Base-by-base conservation (phyloP, 2,888 invertebrate genomes). In the Drosophila kambysellisi region DNA sequence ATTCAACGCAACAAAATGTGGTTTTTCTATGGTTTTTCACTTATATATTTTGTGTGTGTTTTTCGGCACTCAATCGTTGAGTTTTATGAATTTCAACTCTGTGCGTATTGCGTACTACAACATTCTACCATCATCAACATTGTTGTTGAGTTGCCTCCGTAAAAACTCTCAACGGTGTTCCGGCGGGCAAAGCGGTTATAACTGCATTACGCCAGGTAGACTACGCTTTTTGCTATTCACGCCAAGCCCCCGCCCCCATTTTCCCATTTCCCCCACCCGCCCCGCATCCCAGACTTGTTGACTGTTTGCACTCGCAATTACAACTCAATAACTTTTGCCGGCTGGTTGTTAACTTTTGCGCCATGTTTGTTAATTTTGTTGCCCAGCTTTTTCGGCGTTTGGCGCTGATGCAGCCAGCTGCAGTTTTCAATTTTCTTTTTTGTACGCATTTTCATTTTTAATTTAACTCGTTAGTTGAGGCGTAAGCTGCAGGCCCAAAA, bases 291-390 rank as follows among this genome's bases (percentile, higher is more conserved):
- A 11, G 37, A 51, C 43, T 46, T 68, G 65, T 65, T 35, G 65
- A 72, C 68, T 82, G 76, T 82, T 88, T 88, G 78, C 79, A 64
- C 71, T 86, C 68, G 85, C 88, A 89, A 89, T 88, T 89, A 84
- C 85, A 89, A 88, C 88, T 88, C 88, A 89, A 88, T 88, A 88
- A 89, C 84, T 89, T 89, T 81, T 64, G 66, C 83, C 70, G 68
- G 74, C 65, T 65, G 76, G 62, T 73, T 75, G 81, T 75, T 81
- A 81, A 86, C 86, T 88, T 75, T 82, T 77, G 66, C 75, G 60
- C 69, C 70, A 70, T 78, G 73, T 78, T 80, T 78, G 77, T 75
- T 71, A 68, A 72, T 75, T 74, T 78, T 69, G 69, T 74, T 78
- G 74, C 70, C 65, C 63, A 59, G 69, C 61, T 75, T 76, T 80